These are phyloP conservation scores for Chascanopsetta lugubris DNA, from an alignment of 2,113 vertebrate genomes.

Conservation along the genomic window DNA sequence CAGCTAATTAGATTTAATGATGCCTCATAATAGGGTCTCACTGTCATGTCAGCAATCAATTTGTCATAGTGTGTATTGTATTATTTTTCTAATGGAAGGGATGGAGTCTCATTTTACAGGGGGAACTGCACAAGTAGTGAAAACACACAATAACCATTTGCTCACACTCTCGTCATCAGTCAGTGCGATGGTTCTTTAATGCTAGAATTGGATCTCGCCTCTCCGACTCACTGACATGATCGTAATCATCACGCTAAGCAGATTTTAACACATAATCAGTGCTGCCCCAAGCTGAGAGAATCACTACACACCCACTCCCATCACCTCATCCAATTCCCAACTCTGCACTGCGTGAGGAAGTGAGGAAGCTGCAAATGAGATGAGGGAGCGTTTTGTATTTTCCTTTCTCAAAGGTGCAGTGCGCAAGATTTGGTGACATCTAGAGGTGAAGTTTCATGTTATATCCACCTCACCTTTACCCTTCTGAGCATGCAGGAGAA, in stretches of 20 bases:
- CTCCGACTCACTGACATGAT: constrained; percentile 27
- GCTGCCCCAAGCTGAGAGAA: constrained; percentile 38
- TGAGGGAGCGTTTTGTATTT: background rate
- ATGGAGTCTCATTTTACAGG: constrained; percentile 10
- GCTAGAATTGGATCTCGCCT: constrained; percentile 51
- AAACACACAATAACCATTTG: constrained; percentile 13
- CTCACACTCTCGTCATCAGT: constrained; percentile 24
- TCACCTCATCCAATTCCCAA: constrained; percentile 36
- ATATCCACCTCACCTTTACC: no score
- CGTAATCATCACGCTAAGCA: constrained; percentile 57
- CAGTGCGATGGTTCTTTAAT: constrained; percentile 44
- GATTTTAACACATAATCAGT: constrained; percentile 61
- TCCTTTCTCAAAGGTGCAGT: no score
- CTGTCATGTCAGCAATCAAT: constrained; percentile 43
- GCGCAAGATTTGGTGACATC: no score
- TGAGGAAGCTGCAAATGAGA: constrained; percentile 13
- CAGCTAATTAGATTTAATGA: constrained; percentile 56
- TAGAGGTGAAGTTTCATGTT: no score
- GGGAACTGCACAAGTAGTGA: constrained; percentile 6
- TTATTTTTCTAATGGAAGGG: constrained; percentile 15
- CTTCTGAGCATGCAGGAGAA: no score
- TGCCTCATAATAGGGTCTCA: constrained; percentile 39
- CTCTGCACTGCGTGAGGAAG: constrained; percentile 30
- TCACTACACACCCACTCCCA: constrained; percentile 40
- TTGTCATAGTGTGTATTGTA: constrained; percentile 38